A percentile compares a stretch with the other conserved stretches of the same genome.
Evolutionary conservation across 2,797 vertebrate genomes (phyloP).

Genomic region (Pseudochromis fuscus): DNA sequence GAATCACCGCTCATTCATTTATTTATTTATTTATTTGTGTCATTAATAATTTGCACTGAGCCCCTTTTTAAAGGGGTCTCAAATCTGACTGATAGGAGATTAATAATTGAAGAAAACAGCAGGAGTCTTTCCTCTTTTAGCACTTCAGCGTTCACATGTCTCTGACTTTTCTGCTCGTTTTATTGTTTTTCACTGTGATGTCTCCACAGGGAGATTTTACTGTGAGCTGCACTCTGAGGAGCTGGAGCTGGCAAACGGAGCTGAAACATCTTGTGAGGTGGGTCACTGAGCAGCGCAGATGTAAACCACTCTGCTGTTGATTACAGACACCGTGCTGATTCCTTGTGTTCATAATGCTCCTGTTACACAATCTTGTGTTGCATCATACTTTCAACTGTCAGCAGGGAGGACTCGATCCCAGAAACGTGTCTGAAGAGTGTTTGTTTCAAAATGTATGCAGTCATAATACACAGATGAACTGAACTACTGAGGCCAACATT

Average conservation of each 20-base stretch:
- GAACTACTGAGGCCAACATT: too few relatives aligned
- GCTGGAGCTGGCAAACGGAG: conserved; percentile 48
- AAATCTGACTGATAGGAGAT: conserved; percentile 34
- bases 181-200: conserved; percentile 42
- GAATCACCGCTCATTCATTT: conserved; percentile 9
- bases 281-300: conserved; percentile 54
- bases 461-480: too few relatives aligned
- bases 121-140: conserved; percentile 3
- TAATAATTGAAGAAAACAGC: conserved; percentile 48
- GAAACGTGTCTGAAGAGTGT: conserved; percentile 9
- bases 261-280: conserved; percentile 67
- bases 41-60: conserved; percentile 66
- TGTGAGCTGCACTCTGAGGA: conserved; percentile 85
- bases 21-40: conserved; percentile 56
- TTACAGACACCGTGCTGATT: conserved; percentile 19
- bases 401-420: neutral
- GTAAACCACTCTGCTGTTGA: conserved; percentile 19
- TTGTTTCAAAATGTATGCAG: neutral
- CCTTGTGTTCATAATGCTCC: conserved; percentile 1
- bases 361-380: conserved; percentile 44
- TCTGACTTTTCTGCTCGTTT: conserved; percentile 37
- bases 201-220: conserved; percentile 83
- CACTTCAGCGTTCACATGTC: conserved; percentile 15
- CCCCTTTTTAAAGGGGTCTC: conserved; percentile 17
- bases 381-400: conserved; percentile 28